phyloP scores from a whole-genome alignment of 2,113 vertebrate species.

The Halichoeres trimaculatus region DNA sequence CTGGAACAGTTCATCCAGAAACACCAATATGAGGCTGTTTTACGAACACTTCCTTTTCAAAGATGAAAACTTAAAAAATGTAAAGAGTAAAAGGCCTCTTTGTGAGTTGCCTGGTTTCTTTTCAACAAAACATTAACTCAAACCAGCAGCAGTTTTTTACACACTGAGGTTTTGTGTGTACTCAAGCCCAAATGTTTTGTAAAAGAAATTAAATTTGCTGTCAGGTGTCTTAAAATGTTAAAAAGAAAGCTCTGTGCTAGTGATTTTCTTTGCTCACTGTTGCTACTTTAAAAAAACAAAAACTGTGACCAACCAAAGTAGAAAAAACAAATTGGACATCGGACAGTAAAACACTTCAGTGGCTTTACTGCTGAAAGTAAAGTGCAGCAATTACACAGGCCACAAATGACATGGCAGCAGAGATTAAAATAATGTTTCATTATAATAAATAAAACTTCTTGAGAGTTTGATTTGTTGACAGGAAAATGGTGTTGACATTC shows the following conservation, averaged over 20 bases:
- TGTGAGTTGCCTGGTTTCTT: neutral
- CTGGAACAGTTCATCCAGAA: slow-evolving; percentile 16
- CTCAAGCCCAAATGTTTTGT: neutral
- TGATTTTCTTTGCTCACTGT: slow-evolving; percentile 7
- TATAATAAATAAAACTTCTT: slow-evolving; percentile 23
- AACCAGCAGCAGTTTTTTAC: slow-evolving; percentile 38
- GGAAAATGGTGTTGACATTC: slow-evolving; percentile 36
- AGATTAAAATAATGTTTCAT: slow-evolving; percentile 20
- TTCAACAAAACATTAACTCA: slow-evolving; percentile 9
- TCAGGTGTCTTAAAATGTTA: slow-evolving; percentile 20
- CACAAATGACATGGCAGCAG: slow-evolving; percentile 4
- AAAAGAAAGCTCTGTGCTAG: slow-evolving; percentile 27
- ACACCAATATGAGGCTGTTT: slow-evolving; percentile 28
- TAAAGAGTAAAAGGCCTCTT: slow-evolving; percentile 25
- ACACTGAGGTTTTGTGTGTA: slow-evolving; percentile 6
- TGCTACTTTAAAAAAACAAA: slow-evolving; percentile 31
- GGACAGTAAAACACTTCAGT: slow-evolving; percentile 47
- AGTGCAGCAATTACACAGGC: slow-evolving; percentile 13
- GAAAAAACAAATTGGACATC: slow-evolving; percentile 61
- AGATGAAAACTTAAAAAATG: neutral
- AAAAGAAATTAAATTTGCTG: neutral
- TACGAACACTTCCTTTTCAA: neutral
- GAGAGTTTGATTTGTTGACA: slow-evolving; percentile 30
- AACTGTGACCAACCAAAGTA: slow-evolving; percentile 30
- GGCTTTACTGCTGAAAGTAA: slow-evolving; percentile 17